Conservation (phyloP, 2,797 vertebrate genomes). For the Enteromius treurensis region DNA sequence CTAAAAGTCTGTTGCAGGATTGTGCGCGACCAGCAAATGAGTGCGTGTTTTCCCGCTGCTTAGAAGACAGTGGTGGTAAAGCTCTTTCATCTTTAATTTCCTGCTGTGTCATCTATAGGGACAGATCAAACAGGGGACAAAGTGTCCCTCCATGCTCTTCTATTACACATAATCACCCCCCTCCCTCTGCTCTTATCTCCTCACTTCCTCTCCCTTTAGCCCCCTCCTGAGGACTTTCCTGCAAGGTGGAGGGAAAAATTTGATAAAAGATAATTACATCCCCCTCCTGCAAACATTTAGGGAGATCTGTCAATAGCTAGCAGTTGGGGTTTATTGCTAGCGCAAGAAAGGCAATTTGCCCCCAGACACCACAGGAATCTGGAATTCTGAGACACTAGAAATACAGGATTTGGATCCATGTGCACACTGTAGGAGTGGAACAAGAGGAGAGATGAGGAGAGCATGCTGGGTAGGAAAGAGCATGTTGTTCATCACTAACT, state of each 20-base stretch:
- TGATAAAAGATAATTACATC: constrained; percentile 70
- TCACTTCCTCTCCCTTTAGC: constrained; percentile 66
- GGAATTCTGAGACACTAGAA: constrained; percentile 49
- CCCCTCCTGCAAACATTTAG: constrained; percentile 64
- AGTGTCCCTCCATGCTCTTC: constrained; percentile 75
- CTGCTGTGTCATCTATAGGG: constrained; percentile 77
- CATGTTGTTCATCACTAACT: constrained; percentile 45
- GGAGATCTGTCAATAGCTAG: constrained; percentile 67
- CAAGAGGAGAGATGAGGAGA: constrained; percentile 33
- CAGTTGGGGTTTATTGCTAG: constrained; percentile 65
- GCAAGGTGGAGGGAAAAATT: constrained; percentile 64
- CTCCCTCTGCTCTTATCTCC: constrained; percentile 61
- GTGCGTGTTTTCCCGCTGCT: constrained; percentile 70
- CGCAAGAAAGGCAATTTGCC: constrained; percentile 61
- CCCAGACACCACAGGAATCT: constrained; percentile 54
- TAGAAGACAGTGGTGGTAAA: constrained; percentile 77
- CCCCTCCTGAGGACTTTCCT: constrained; percentile 66
- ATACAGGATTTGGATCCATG: constrained; percentile 51
- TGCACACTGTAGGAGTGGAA: constrained; percentile 30
- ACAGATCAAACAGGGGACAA: constrained; percentile 82
- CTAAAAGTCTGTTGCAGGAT: constrained; percentile 55
- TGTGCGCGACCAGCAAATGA: constrained; percentile 68
- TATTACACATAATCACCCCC: constrained; percentile 62
- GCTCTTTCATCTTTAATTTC: constrained; percentile 83
- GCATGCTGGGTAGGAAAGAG: constrained; percentile 37